Evolutionary conservation across 2,888 invertebrate genomes (phyloP).

Genomic region (Polydrusus cervinus): DNA sequence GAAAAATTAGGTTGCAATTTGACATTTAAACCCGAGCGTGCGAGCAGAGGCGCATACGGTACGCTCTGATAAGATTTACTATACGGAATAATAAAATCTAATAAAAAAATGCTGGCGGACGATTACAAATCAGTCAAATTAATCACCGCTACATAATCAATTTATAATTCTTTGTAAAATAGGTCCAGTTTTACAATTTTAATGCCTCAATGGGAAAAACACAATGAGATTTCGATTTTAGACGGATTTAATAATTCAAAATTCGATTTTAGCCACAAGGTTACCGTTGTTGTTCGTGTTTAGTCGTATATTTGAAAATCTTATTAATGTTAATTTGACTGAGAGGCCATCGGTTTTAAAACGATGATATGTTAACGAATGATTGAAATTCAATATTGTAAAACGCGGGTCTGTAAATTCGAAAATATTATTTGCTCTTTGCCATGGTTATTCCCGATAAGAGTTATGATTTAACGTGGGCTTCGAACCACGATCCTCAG

Average conservation of each 20-base stretch:
- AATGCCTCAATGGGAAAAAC: conserved; percentile 34
- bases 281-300: conserved; percentile 38
- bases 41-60: too few species aligned
- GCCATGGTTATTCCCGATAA: too few species aligned
- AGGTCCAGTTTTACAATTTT: conserved; percentile 40
- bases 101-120: too few species aligned
- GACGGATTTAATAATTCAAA: conserved; percentile 50
- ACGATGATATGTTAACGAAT: conserved; percentile 12
- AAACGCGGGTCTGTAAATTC: neutral
- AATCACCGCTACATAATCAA: conserved; percentile 35
- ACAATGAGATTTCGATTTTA: conserved; percentile 33
- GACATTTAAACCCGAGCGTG: too few species aligned
- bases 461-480: too few species aligned
- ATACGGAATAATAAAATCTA: too few species aligned
- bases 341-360: conserved; percentile 10
- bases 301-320: conserved; percentile 33
- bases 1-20: too few species aligned
- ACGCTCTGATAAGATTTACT: too few species aligned
- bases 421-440: neutral
- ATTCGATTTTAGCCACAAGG: conserved; percentile 42
- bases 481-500: too few species aligned
- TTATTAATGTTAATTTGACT: conserved; percentile 39
- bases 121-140: too few species aligned
- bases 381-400: neutral
- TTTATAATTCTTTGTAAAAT: conserved; percentile 37